Evolutionary conservation across 2,888 invertebrate species (phyloP), one percentile per base, ranked within the genome.

Genomic region (Torymus aiolomorphi): DNA sequence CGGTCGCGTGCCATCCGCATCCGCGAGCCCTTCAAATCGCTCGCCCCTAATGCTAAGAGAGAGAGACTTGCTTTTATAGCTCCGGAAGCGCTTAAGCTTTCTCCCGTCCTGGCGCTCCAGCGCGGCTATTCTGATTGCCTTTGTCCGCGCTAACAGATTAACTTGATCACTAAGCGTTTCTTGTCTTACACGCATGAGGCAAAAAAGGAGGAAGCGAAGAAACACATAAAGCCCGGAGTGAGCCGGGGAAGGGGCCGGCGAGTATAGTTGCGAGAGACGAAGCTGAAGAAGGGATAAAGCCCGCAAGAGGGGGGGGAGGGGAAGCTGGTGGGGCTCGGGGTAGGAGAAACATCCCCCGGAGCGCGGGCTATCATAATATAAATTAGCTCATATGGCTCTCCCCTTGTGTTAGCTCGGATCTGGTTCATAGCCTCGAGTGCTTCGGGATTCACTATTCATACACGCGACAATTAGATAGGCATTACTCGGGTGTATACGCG

Each of bases 401-500:
- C 88, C 88, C 88, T 87, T 79, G 81, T 62, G 81, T 74, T 88
- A 87, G 88, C 86, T 89, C 83, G 87, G 87, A 88, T 88, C 86
- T 86, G 88, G 88, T 88, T 88, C 87, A 88, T 89, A 88, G 89
- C 89, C 89, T 85, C 88, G 86, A 89, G 89, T 90, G 89, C 89
- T 89, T 86, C 87, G 87, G 89, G 90, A 90, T 90, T 89, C 88
- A 90, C 90, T 90, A 90, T 90, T 90, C 90, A 90, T 90, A 90
- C 89, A 90, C 88, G 90, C 90, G 90, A 90, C 90, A 90, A 90
- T 90, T 90, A 90, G 90, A 90, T 90, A 90, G 90, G 90, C 89
- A 90, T 90, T 90, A 90, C 89, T 86, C 84, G 72, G 66, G 51
- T 66, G 76, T 82, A 80, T 83, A 80, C 78, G 80, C 81, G 73